Base-by-base conservation (phyloP, 2,888 invertebrate species). In the Ectemnius continuus region DNA sequence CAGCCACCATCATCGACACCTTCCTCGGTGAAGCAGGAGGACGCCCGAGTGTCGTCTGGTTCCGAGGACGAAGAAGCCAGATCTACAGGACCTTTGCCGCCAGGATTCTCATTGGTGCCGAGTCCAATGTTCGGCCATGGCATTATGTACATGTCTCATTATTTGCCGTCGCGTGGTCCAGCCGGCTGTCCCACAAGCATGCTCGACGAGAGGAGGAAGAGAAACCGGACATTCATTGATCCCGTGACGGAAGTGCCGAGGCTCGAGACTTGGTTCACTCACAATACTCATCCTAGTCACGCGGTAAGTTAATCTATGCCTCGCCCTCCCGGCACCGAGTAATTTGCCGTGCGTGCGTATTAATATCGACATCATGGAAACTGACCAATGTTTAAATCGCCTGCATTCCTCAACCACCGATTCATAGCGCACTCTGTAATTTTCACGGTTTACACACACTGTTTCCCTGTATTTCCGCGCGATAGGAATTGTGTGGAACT, bases 271-370 rank as follows among this genome's bases (percentile, higher is more conserved):
- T 99, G 99, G 98, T 99, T 99, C 91, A 95, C 96, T 45, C 95
- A 98, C 92, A 99, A 99, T 91, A 99, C 99, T 47, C 99, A 99
- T 92, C 99, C 99, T 52, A 98, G 98, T 84, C 99, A 99, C 92
- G 97, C 91, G 86, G 91, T 91, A 86, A 75, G 76, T 77, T 61
- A 48, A 48, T 62, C 57, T 47, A 13, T 28, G 16, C 14, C 52
- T 68, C 48, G 67, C 64, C 2, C 23, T 75, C 75, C 75, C 64
- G 64, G 28, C 48, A 58, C 47, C 45, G n/a, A 36, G 11, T 61
- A 70, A 83, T 85, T 85, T 79, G 76, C 76, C 78, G 28, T 4
- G 26, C 2, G 4, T 58, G 28, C 14, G 36, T 13, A 8, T 28
- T 73, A 52, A 73, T 52, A 57, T 45, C 64, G 23, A 36, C 36